A percentile compares a stretch with the other conserved stretches of the same genome.
Conservation (phyloP, 2,797 vertebrate species). For the Chanos chanos region DNA sequence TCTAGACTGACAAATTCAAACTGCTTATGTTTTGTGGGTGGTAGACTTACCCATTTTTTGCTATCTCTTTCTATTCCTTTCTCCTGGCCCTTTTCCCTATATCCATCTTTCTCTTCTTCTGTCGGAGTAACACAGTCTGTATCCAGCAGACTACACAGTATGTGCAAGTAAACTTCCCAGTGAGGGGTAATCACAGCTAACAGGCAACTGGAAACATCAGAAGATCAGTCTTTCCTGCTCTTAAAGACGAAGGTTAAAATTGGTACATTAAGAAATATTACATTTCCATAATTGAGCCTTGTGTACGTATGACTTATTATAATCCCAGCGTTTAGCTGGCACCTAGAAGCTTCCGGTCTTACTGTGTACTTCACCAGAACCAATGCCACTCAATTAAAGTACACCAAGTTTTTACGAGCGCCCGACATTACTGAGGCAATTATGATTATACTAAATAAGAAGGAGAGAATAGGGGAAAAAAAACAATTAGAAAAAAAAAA, state of each 20-base stretch:
- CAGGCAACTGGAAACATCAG: no score
- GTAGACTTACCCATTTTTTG: background rate
- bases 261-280: background rate
- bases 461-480: slow-evolving; percentile 11
- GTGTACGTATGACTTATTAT: slow-evolving; percentile 42
- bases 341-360: slow-evolving; percentile 54
- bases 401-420: slow-evolving; percentile 47
- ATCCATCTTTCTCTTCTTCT: no score
- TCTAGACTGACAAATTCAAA: background rate
- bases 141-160: no score
- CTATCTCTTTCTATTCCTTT: no score
- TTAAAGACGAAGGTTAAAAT: no score
- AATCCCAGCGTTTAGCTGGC: slow-evolving; percentile 37
- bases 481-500: slow-evolving; percentile 40
- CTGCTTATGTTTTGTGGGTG: background rate
- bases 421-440: slow-evolving; percentile 52
- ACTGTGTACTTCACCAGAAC: slow-evolving; percentile 42
- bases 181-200: no score
- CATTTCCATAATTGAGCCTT: no score
- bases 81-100: no score
- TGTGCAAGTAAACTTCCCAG: no score
- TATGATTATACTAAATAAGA: slow-evolving; percentile 41
- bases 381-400: slow-evolving; percentile 54
- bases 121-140: no score
- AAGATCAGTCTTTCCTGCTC: no score